Evolutionary conservation across 2,113 vertebrate species (phyloP).

Genomic region (Podarcis cretensis): DNA sequence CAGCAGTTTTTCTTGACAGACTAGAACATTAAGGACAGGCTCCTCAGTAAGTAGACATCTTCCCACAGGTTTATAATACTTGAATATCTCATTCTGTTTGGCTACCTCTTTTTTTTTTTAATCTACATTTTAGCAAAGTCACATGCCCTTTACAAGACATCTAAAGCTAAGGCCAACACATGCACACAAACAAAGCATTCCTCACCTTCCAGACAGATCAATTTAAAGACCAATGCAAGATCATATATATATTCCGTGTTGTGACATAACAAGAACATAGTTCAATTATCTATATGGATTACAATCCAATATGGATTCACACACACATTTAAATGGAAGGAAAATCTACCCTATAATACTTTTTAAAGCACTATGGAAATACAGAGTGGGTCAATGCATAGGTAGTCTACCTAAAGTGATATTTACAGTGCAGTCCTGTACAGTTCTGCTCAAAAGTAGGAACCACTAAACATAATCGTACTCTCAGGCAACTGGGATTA

Average conservation of each 20-base stretch:
- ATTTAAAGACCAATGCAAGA: background rate
- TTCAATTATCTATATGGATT: background rate
- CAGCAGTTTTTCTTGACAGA: slow-evolving; percentile 14
- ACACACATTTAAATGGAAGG: background rate
- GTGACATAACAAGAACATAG: background rate
- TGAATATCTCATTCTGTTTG: background rate
- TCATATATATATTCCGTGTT: background rate
- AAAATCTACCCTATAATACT: background rate
- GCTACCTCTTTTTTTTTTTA: background rate
- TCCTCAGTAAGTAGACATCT: background rate
- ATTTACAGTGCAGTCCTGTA: background rate
- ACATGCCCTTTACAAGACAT: background rate
- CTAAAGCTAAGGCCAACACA: background rate
- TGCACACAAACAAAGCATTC: background rate
- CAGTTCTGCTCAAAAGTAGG: background rate
- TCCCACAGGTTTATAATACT: background rate
- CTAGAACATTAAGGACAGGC: background rate
- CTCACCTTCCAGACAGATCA: background rate
- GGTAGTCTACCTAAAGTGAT: background rate
- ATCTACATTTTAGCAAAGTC: background rate
- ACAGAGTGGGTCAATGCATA: background rate
- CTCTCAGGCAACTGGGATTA: background rate
- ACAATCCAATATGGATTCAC: background rate
- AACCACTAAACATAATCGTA: background rate
- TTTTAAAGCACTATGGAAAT: background rate